These are phyloP conservation scores for Glaucomys volans DNA, from an alignment of 2,113 vertebrate genomes.

Conservation along the genomic window DNA sequence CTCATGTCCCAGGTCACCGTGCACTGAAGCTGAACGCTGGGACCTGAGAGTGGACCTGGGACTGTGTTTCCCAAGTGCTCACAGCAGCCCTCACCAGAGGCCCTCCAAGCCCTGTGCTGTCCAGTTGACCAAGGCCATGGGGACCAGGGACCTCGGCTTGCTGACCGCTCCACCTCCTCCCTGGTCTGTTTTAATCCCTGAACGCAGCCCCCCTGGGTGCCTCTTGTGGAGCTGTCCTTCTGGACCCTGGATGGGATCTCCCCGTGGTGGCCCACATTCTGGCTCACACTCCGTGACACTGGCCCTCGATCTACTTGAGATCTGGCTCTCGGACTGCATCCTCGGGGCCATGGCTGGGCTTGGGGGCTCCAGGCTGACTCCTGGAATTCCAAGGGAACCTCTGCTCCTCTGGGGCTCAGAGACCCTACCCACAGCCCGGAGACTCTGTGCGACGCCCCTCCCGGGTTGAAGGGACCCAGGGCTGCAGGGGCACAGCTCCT, in stretches of 20 bases:
- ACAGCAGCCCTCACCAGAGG: background rate
- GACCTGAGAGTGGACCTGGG: too few relatives aligned
- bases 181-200: background rate
- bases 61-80: too few relatives aligned
- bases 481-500: rapidly evolving
- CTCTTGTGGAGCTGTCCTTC: background rate
- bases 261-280: background rate
- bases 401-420: background rate
- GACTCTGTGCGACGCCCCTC: rapidly evolving
- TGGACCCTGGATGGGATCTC: background rate
- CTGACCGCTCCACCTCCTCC: too few relatives aligned
- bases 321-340: background rate
- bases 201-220: background rate
- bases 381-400: background rate
- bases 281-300: rapidly evolving
- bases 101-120: background rate
- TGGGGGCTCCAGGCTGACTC: background rate
- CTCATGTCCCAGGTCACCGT: too few relatives aligned
- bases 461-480: background rate
- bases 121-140: rapidly evolving
- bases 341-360: too few relatives aligned
- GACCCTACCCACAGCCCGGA: background rate
- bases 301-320: too few relatives aligned
- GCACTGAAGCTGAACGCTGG: too few relatives aligned
- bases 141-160: too few relatives aligned